Evolutionary conservation across 35 echinoderm and acorn worm species (phyloP).

Genomic region (Apostichopus parvimensis): DNA sequence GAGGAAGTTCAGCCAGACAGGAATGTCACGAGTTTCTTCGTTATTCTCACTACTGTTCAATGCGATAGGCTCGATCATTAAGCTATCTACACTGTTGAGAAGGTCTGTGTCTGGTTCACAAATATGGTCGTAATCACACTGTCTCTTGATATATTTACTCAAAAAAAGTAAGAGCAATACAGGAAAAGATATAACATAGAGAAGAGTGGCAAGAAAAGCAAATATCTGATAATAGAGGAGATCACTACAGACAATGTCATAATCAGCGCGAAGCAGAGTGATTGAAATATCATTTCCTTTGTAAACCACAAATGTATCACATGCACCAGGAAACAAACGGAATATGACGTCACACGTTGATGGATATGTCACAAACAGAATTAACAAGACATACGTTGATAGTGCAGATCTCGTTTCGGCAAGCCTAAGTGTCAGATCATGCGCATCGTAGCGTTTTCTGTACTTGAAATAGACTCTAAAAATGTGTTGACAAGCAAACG

Average conservation of each 20-base stretch:
- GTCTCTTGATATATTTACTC: background rate
- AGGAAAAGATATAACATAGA: background rate
- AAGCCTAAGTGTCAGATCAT: background rate
- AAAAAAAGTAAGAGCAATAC: background rate
- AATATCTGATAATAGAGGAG: background rate
- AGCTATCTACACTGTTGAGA: background rate
- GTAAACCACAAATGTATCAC: background rate
- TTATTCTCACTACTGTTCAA: background rate
- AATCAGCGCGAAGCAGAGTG: background rate
- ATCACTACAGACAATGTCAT: background rate
- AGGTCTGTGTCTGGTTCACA: background rate
- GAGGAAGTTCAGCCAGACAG: slow-evolving; percentile 43
- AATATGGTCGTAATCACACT: background rate
- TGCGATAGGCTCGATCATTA: background rate
- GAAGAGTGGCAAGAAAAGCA: background rate
- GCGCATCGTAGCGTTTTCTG: background rate
- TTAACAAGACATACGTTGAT: background rate
- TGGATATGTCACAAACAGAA: background rate
- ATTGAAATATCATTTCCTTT: background rate
- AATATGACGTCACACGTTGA: background rate
- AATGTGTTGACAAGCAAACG: background rate
- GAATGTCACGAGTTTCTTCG: background rate
- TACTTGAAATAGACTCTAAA: background rate
- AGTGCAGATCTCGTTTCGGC: background rate
- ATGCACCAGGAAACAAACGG: background rate